Percentiles rank a stretch among this genome's conserved stretches.
These are phyloP conservation scores for Sebastolobus altivelis DNA, from an alignment of 2,797 vertebrate species.

Conservation along the genomic window DNA sequence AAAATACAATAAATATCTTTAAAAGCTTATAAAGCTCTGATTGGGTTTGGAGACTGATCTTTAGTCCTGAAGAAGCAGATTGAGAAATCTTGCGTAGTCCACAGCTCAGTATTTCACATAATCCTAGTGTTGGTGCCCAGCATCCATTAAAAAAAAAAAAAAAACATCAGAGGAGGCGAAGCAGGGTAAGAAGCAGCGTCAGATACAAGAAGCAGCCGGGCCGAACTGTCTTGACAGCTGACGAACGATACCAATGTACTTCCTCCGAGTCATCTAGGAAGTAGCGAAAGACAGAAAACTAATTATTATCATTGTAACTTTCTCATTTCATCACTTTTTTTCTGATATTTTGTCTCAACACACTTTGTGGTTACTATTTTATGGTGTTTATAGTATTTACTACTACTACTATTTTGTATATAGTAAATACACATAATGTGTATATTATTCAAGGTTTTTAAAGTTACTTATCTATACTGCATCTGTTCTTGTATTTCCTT, in stretches of 20 bases:
- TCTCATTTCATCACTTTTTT: neutral
- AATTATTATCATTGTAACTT: neutral
- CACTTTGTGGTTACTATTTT: neutral
- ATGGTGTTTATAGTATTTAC: neutral
- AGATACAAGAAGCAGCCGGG: constrained; percentile 32
- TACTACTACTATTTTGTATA: neutral
- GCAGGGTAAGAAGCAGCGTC: constrained; percentile 40
- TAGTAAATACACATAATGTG: neutral
- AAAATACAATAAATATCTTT: neutral
- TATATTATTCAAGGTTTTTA: neutral
- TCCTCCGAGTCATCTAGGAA: constrained; percentile 80
- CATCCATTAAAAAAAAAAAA: no score
- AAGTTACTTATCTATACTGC: neutral
- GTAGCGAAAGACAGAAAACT: neutral
- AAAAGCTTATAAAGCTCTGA: neutral
- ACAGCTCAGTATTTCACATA: neutral
- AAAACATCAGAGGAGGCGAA: constrained; percentile 45
- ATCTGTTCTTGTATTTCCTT: neutral
- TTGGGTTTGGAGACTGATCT: neutral
- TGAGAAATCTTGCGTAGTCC: neutral
- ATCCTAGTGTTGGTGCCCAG: neutral
- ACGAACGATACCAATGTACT: constrained; percentile 77
- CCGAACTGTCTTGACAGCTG: constrained; percentile 51
- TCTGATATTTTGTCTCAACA: neutral
- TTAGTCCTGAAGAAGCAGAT: neutral